Conservation (phyloP, 2,113 vertebrate species). For the Nerophis lumbriciformis region DNA sequence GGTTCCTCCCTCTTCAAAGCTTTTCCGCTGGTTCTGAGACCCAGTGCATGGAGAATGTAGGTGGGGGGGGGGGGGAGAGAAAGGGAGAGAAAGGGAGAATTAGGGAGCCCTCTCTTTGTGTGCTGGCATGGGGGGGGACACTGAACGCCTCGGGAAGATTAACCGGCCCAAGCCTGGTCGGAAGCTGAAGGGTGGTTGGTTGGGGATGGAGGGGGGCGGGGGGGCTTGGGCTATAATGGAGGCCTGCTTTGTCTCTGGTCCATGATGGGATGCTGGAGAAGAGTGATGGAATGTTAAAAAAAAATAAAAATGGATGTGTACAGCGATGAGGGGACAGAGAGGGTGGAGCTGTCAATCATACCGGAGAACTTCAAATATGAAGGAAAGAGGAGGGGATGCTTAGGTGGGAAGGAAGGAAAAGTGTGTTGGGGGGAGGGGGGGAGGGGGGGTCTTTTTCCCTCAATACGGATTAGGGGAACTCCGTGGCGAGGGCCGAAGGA, state of each 20-base stretch:
- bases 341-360: constrained; percentile 24
- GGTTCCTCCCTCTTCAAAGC: constrained; percentile 58
- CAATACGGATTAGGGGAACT: constrained; percentile 60
- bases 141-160: constrained; percentile 67
- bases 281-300: constrained; percentile 61
- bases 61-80: constrained; percentile 49
- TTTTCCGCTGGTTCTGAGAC: constrained; percentile 65
- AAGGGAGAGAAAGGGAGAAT: constrained; percentile 66
- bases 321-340: constrained; percentile 41
- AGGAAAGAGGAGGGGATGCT: constrained; percentile 37
- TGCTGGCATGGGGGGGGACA: constrained; percentile 56
- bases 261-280: constrained; percentile 57
- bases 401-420: constrained; percentile 49
- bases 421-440: constrained; percentile 68
- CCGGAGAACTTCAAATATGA: constrained; percentile 50
- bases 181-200: constrained; percentile 62
- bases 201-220: constrained; percentile 28
- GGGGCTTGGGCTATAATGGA: constrained; percentile 31
- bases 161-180: constrained; percentile 62
- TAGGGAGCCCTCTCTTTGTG: constrained; percentile 69
- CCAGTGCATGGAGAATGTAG: constrained; percentile 61
- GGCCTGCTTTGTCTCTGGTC: constrained; percentile 60
- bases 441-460: constrained; percentile 42
- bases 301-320: constrained; percentile 59
- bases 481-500: constrained; percentile 52